Base-by-base conservation (phyloP, 2,797 vertebrate species). In the Capromys pilorides region DNA sequence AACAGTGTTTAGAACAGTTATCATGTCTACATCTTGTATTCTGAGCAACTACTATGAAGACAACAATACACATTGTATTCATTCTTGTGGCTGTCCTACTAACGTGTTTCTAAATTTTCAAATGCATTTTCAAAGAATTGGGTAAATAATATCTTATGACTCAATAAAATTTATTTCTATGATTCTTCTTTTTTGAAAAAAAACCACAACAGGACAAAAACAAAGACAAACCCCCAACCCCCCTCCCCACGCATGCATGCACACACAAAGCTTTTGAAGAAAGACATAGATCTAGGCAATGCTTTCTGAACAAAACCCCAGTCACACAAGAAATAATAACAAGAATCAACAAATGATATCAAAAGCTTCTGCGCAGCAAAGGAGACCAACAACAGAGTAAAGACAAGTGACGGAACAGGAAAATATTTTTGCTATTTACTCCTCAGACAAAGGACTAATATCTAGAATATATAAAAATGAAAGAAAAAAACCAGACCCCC, bases 101-200 rank as follows among this genome's bases (percentile, higher is more conserved):
- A 45, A 45, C 45, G 8, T 45, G 45, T 45, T 45, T 81, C 28
- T n/a, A 71, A 86, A 2, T 83, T 86, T 93, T 86, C 75, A 81
- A 94, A 59, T 28, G 75, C 69, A 2, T 83, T 86, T 93, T 88
- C 75, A 82, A 91, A 51, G 41, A 86, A 21, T 19, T 80, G 54
- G 82, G 64, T 28, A 85, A 78, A 90, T 5, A 86, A 39, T 79
- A 81, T 77, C 12, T 62, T 62, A 81, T 24, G 6, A 91, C 16
- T 86, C 80, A 51, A 86, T 36, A 66, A 36, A 49, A 45, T 89
- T 88, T 75, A 33, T 54, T 86, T 90, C 54, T 78, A 83, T 64
- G 67, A 83, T 49, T 79, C 10, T 28, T 13, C 18, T 36, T 79
- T 81, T 49, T 93, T n/a, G n/a, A n/a, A n/a, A 45, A 45, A 45